These are phyloP conservation scores for Bruchidius siliquastri DNA, from an alignment of 2,888 invertebrate genomes.

Conservation along the genomic window DNA sequence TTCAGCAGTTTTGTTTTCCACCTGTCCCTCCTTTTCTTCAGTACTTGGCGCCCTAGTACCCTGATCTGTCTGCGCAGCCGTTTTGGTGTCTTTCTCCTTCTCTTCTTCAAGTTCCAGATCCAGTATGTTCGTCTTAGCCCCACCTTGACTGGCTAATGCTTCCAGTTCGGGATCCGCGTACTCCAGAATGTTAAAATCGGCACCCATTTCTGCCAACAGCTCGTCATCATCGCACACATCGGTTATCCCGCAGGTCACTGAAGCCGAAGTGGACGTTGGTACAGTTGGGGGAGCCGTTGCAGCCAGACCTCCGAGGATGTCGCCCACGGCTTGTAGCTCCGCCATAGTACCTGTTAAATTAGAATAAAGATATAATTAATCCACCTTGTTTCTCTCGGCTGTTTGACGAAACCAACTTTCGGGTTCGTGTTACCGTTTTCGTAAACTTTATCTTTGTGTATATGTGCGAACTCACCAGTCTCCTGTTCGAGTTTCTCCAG, in stretches of 20 bases:
- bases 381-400: no score
- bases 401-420: no score
- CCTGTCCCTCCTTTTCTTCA: constrained; percentile 11
- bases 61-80: constrained; percentile 28
- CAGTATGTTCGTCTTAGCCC: constrained; percentile 78
- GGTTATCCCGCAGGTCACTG: neutral
- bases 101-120: constrained; percentile 77
- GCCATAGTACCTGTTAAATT: constrained; percentile 41
- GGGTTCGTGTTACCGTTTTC: no score
- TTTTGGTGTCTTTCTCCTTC: constrained; percentile 60
- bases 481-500: constrained; percentile 67
- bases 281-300: constrained; percentile 42
- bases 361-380: constrained; percentile 1
- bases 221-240: constrained; percentile 67
- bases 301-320: constrained; percentile 76
- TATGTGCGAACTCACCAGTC: constrained; percentile 46
- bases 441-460: no score
- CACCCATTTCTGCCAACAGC: constrained; percentile 83
- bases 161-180: constrained; percentile 93
- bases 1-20: constrained; percentile 8
- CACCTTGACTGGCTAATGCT: constrained; percentile 56
- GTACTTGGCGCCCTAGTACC: constrained; percentile 8
- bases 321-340: constrained; percentile 65
- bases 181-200: constrained; percentile 92
- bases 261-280: neutral